These are phyloP conservation scores for Rhagoletis pomonella DNA, from an alignment of 1,140 invertebrate genomes.

Conservation along the genomic window DNA sequence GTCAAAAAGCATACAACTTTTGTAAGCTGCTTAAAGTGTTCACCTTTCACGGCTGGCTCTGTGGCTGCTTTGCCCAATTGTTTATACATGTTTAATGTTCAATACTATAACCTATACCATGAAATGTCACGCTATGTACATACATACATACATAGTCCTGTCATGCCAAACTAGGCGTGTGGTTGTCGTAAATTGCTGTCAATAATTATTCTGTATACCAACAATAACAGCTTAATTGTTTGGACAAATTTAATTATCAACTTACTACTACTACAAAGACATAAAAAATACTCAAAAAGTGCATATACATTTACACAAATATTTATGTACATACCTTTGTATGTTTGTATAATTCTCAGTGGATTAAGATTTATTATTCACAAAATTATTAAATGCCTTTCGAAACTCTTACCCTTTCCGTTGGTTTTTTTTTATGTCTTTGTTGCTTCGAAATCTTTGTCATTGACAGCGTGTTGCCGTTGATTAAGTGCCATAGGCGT, in stretches of 20 bases:
- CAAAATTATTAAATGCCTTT: not conserved
- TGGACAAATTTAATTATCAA: slow-evolving; percentile 12
- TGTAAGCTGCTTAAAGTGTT: slow-evolving; percentile 33
- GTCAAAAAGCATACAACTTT: not conserved
- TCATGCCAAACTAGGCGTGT: not conserved
- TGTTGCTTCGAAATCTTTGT: not conserved
- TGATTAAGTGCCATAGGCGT: slow-evolving; percentile 28
- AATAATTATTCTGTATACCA: not conserved
- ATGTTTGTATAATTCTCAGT: not conserved
- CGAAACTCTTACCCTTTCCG: not conserved
- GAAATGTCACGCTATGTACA: too few species aligned
- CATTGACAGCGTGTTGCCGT: slow-evolving; percentile 10
- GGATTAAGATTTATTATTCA: too few species aligned
- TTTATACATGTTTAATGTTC: not conserved
- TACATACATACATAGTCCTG: too few species aligned
- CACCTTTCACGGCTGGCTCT: not conserved
- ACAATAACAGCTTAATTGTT: slow-evolving; percentile 36
- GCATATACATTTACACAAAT: too few species aligned
- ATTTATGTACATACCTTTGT: not conserved
- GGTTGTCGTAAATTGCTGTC: not conserved
- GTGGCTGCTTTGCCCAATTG: not conserved
- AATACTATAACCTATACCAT: not conserved
- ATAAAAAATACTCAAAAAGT: too few species aligned
- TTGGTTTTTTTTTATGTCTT: slow-evolving; percentile 1
- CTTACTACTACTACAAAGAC: too few species aligned